Conservation (phyloP, 2,888 invertebrate genomes). For the Lymantria monacha region DNA sequence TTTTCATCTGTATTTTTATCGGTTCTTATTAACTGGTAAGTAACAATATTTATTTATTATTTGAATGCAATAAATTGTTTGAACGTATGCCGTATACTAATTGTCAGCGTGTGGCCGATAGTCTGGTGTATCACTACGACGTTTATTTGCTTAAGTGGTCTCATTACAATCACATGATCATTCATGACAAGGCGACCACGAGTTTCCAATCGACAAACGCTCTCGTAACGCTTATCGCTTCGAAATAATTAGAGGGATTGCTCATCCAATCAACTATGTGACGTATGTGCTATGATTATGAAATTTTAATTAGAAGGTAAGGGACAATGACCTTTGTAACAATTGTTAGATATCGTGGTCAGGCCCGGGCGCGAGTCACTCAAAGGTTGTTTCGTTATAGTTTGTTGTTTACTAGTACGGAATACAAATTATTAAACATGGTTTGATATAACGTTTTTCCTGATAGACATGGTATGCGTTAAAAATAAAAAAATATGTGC, state of each 20-base stretch:
- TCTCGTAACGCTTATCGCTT: conserved; percentile 50
- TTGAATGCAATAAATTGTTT: conserved; percentile 16
- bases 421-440: conserved; percentile 23
- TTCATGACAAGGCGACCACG: conserved; percentile 70
- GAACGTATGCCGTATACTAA: conserved; percentile 52
- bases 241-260: conserved; percentile 53
- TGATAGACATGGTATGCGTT: too few species aligned
- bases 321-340: conserved; percentile 51
- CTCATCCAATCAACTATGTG: conserved; percentile 50
- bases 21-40: too few species aligned
- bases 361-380: conserved; percentile 10
- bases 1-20: too few species aligned
- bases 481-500: too few species aligned
- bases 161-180: conserved; percentile 77
- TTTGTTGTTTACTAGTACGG: conserved; percentile 27
- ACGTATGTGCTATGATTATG: conserved; percentile 49
- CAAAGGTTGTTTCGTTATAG: conserved; percentile 14
- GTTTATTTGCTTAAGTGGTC: conserved; percentile 80
- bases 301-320: conserved; percentile 52
- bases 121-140: conserved; percentile 36
- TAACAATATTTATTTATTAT: neutral
- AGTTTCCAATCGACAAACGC: conserved; percentile 62
- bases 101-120: conserved; percentile 49
- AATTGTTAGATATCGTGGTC: conserved; percentile 11
- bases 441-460: conserved; percentile 1